Percentiles rank a stretch among this genome's conserved stretches.
Conservation (phyloP, 2,113 vertebrate genomes). For the Spermophilus dauricus region DNA sequence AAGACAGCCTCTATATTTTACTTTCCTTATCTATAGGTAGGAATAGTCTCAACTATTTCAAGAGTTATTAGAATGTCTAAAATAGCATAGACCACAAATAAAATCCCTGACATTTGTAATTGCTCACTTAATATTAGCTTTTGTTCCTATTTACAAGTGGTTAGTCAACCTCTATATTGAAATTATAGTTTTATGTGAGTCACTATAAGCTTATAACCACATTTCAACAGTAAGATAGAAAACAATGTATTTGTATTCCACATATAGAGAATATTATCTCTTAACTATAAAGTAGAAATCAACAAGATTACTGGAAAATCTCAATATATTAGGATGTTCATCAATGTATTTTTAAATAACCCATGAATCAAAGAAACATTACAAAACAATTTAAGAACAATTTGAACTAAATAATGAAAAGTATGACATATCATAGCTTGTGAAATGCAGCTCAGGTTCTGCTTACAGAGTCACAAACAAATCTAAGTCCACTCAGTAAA, state of each 20-base stretch:
- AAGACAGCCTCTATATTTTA: not conserved
- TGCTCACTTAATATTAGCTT: not conserved
- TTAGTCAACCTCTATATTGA: not conserved
- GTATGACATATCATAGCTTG: not conserved
- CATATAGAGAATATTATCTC: not conserved
- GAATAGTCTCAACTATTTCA: not conserved
- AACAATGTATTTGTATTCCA: not conserved
- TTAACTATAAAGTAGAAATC: not conserved
- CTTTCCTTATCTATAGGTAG: not conserved
- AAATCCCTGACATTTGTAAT: not conserved
- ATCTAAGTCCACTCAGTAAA: not conserved
- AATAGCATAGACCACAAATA: not conserved
- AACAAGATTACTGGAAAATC: not conserved
- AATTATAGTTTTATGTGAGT: not conserved
- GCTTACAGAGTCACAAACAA: not conserved
- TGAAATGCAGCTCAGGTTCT: not conserved
- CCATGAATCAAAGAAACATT: not conserved
- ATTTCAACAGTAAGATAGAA: not conserved
- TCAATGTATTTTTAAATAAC: not conserved
- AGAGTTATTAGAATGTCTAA: not conserved
- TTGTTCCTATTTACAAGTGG: not conserved
- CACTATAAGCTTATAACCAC: not conserved
- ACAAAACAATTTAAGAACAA: not conserved
- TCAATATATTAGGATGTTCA: not conserved
- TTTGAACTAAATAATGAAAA: constrained; percentile 29